phyloP scores from a whole-genome alignment of 2,113 vertebrate species.

The Fregata magnificens region DNA sequence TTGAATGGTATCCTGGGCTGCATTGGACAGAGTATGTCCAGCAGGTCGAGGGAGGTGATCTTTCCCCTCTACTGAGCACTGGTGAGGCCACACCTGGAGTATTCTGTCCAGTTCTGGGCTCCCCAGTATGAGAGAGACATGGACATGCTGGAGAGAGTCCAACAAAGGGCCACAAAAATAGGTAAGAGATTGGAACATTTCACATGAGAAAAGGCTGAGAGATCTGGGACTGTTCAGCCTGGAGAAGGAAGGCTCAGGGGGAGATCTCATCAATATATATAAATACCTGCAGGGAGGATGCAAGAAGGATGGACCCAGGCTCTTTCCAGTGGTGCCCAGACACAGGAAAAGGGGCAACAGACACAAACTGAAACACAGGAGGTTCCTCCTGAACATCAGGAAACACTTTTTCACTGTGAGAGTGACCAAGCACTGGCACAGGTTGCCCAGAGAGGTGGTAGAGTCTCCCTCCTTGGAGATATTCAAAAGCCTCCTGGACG shows the following conservation, averaged over 20 bases:
- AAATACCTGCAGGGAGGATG: neutral
- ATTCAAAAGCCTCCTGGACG: fast-evolving
- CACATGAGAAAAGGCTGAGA: neutral
- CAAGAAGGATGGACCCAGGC: too few species aligned
- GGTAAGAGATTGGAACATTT: neutral
- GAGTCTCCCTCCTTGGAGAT: neutral
- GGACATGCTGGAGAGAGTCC: neutral
- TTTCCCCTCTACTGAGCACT: neutral
- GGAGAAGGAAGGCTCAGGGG: neutral
- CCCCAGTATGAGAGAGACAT: neutral
- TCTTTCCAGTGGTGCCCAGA: neutral
- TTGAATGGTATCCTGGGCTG: neutral
- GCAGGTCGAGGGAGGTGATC: neutral
- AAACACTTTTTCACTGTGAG: neutral
- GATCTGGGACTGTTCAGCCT: neutral
- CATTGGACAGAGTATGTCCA: neutral
- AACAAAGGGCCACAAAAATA: neutral
- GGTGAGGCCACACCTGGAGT: neutral
- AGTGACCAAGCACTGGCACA: neutral
- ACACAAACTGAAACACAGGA: neutral
- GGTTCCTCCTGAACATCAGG: neutral
- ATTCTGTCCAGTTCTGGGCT: neutral
- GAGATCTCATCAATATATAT: neutral
- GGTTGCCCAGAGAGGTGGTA: neutral
- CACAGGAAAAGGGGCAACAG: neutral